Evolutionary conservation across 2,888 invertebrate genomes (phyloP).

Genomic region (Epiblema foenella): DNA sequence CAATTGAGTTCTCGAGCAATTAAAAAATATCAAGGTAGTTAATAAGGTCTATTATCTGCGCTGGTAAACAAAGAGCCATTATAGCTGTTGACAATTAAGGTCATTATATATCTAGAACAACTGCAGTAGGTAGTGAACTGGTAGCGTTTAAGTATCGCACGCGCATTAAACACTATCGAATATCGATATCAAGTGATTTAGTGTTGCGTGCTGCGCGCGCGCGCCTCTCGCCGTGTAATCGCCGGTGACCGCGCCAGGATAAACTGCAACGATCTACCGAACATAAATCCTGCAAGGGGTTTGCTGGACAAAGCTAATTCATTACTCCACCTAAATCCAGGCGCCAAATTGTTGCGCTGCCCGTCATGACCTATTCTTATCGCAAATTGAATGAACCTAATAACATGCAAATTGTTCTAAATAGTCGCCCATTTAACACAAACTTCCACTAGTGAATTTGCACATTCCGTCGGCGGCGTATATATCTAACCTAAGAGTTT

Average conservation of each 20-base stretch:
- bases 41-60: constrained; percentile 34
- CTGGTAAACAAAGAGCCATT: constrained; percentile 43
- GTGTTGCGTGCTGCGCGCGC: constrained; percentile 54
- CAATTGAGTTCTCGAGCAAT: constrained; percentile 26
- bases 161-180: constrained; percentile 57
- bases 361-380: constrained; percentile 42
- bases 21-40: constrained; percentile 40
- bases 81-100: constrained; percentile 43
- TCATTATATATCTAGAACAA: constrained; percentile 43
- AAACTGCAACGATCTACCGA: constrained; percentile 52
- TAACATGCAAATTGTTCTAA: constrained; percentile 40
- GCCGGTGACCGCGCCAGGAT: constrained; percentile 55
- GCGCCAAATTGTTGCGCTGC: constrained; percentile 41
- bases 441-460: constrained; percentile 24
- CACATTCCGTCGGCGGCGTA: constrained; percentile 20
- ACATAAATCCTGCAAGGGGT: constrained; percentile 50
- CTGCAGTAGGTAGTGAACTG: constrained; percentile 36
- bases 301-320: constrained; percentile 47
- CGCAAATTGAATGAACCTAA: constrained; percentile 25
- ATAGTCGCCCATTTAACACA: constrained; percentile 31
- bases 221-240: constrained; percentile 53
- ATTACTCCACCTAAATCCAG: constrained; percentile 28
- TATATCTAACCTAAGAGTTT: constrained; percentile 8
- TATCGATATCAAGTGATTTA: constrained; percentile 63
- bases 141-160: constrained; percentile 53